phyloP scores from a whole-genome alignment of 2,888 invertebrate species.

The Cataglyphis altisquamis region DNA sequence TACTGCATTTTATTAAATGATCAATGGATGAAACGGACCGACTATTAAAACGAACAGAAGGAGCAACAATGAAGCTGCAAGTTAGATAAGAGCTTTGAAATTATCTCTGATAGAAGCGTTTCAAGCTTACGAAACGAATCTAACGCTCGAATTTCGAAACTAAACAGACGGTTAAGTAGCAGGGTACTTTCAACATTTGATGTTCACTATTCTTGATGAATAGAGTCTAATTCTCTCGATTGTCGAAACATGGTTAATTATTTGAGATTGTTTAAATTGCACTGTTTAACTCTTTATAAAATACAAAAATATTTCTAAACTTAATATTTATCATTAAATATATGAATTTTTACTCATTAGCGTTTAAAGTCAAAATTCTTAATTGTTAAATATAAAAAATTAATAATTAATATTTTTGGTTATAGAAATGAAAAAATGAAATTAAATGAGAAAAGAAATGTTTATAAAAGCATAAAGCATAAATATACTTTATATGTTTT shows the following conservation, averaged over 20 bases:
- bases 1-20: constrained; percentile 9
- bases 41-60: constrained; percentile 1
- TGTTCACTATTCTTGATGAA: constrained; percentile 17
- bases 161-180: constrained; percentile 24
- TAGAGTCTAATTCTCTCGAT: not conserved
- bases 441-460: not conserved
- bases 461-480: constrained; percentile 15
- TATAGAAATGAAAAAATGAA: not conserved
- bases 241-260: not conserved
- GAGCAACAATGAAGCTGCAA: constrained; percentile 20
- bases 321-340: not conserved
- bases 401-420: constrained; percentile 10
- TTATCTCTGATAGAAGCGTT: constrained; percentile 23
- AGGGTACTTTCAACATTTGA: not conserved
- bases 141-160: constrained; percentile 31
- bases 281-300: not conserved
- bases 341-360: not conserved
- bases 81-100: constrained; percentile 31
- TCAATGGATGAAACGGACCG: not conserved
- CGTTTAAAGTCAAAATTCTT: not conserved
- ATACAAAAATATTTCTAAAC: not conserved
- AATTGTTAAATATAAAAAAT: not conserved
- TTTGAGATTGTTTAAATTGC: not conserved
- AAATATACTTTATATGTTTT: not conserved
- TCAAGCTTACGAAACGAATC: constrained; percentile 23